Percentiles rank a stretch among this genome's conserved stretches.
Conservation (phyloP, 2,797 vertebrate genomes). For the Tympanoctomys barrerae region DNA sequence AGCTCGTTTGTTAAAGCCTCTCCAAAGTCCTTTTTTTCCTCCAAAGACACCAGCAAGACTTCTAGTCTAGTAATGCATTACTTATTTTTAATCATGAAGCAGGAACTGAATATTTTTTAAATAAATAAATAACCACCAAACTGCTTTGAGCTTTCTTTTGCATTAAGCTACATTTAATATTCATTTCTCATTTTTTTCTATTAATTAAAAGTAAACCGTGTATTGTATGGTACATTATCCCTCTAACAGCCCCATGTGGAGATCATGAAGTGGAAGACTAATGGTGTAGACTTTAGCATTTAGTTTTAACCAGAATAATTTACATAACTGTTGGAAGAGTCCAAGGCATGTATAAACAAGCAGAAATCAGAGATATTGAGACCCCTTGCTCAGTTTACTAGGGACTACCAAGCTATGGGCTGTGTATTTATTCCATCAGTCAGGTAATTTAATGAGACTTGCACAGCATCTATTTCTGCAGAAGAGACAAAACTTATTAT, state of each 20-base stretch:
- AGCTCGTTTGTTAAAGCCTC: background rate
- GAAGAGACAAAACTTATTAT: slow-evolving; percentile 99
- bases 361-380: slow-evolving; percentile 92
- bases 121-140: slow-evolving; percentile 86
- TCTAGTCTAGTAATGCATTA: slow-evolving; percentile 35
- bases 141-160: slow-evolving; percentile 92
- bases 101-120: slow-evolving; percentile 81
- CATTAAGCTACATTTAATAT: slow-evolving; percentile 99
- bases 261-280: slow-evolving; percentile 99
- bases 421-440: slow-evolving; percentile 92
- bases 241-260: slow-evolving; percentile 99
- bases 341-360: slow-evolving; percentile 97
- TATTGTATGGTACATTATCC: slow-evolving; percentile 99
- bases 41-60: slow-evolving; percentile 40
- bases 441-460: slow-evolving; percentile 99
- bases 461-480: slow-evolving; percentile 94
- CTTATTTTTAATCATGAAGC: slow-evolving; percentile 82
- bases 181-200: slow-evolving; percentile 97
- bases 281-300: slow-evolving; percentile 99
- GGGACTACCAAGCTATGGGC: slow-evolving; percentile 92
- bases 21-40: slow-evolving; percentile 50
- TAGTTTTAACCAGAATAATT: slow-evolving; percentile 96
- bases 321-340: slow-evolving; percentile 96
- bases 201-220: slow-evolving; percentile 99
- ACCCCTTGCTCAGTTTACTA: slow-evolving; percentile 89